Evolutionary conservation across 2,113 vertebrate genomes (phyloP).

Genomic region (Lagopus leucura): DNA sequence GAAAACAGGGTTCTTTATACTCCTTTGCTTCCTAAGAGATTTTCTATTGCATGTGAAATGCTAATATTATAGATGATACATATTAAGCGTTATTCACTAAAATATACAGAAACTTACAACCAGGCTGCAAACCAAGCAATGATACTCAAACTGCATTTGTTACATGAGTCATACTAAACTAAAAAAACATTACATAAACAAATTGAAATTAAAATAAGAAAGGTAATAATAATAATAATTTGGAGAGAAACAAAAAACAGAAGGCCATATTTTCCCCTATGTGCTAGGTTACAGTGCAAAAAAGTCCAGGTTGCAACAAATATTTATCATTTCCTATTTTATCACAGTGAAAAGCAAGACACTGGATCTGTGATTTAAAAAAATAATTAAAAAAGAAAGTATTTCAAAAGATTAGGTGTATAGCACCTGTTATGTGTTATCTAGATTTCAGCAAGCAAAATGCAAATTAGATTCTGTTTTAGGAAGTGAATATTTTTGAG

Average conservation of each 20-base stretch:
- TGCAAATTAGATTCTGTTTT: constrained; percentile 23
- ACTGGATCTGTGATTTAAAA: background rate
- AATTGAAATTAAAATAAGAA: background rate
- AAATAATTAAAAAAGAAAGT: background rate
- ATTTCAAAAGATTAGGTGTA: constrained; percentile 15
- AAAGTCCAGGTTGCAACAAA: background rate
- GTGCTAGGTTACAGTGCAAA: constrained; percentile 5
- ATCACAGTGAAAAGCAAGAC: constrained; percentile 11
- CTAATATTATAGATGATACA: constrained; percentile 50
- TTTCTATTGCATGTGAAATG: background rate
- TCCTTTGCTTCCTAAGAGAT: constrained; percentile 52
- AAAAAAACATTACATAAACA: background rate
- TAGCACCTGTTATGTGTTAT: constrained; percentile 6
- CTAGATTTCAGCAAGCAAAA: constrained; percentile 35
- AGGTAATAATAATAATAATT: background rate
- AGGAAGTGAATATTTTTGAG: background rate
- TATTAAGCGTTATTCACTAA: constrained; percentile 40
- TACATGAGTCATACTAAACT: background rate
- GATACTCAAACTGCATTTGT: background rate
- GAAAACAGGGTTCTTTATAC: constrained; percentile 72
- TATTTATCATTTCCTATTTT: background rate
- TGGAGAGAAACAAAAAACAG: background rate
- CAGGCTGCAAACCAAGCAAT: constrained; percentile 17
- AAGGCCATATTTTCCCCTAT: background rate
- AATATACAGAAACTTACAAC: constrained; percentile 46